Evolutionary conservation across 2,113 vertebrate genomes (phyloP).

Genomic region (Setophaga kirtlandii): DNA sequence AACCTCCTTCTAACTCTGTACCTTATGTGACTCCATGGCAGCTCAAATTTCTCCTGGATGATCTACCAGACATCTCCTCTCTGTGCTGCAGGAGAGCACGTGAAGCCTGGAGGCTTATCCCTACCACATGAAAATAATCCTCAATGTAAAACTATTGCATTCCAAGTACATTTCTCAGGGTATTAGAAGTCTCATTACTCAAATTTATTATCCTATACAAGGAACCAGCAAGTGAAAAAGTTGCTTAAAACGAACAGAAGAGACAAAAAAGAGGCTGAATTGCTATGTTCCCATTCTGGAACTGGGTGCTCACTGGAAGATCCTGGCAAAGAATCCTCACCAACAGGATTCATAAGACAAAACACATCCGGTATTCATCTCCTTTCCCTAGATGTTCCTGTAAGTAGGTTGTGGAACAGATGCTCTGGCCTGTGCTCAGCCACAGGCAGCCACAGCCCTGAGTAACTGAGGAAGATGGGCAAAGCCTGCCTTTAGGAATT

Average conservation of each 20-base stretch:
- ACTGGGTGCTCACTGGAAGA: not conserved
- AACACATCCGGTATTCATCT: not conserved
- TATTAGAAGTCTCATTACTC: not conserved
- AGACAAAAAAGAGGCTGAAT: not conserved
- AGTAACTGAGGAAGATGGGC: not conserved
- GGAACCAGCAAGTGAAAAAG: not conserved
- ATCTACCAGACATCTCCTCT: not conserved
- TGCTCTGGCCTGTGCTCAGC: not conserved
- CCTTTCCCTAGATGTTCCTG: not conserved
- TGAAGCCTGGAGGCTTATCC: not conserved
- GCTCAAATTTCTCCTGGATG: not conserved
- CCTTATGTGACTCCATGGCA: not conserved
- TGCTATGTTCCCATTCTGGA: not conserved
- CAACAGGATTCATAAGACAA: not conserved
- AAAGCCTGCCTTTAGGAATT: not conserved
- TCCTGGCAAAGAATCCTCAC: not conserved
- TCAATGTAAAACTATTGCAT: not conserved
- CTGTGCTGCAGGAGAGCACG: not conserved
- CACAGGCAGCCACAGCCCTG: not conserved
- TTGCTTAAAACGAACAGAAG: not conserved
- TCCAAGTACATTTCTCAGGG: not conserved
- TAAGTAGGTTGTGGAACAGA: not conserved
- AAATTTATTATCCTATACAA: not conserved
- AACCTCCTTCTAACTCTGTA: not conserved
- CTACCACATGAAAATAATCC: not conserved